phyloP scores from a whole-genome alignment of 2,797 vertebrate species.

The Sebastes cheni region DNA sequence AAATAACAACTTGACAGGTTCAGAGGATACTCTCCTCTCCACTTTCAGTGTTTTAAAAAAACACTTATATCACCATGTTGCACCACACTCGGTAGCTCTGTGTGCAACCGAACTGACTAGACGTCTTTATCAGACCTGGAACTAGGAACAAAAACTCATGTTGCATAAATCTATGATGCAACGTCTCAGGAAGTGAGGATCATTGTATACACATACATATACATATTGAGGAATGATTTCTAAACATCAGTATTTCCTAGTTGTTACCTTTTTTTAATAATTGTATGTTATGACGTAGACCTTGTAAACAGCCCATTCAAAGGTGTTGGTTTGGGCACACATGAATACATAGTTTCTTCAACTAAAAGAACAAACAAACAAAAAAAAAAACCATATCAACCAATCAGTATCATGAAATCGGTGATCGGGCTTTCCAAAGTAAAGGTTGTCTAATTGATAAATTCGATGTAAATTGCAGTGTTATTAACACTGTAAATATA shows the following conservation, averaged over 20 bases:
- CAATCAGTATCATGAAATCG: background rate
- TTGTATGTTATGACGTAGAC: too few relatives aligned
- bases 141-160: conserved; percentile 21
- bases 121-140: conserved; percentile 22
- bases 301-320: background rate
- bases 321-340: background rate
- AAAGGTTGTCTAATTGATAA: background rate
- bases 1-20: background rate
- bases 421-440: background rate
- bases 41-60: background rate
- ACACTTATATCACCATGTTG: conserved; percentile 50
- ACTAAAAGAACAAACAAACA: background rate
- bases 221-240: background rate
- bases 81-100: background rate
- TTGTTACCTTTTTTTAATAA: background rate
- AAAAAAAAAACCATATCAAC: background rate
- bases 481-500: background rate
- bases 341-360: background rate
- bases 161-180: conserved; percentile 21
- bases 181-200: conserved; percentile 6
- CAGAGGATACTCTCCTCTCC: conserved; percentile 1
- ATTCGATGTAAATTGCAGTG: background rate
- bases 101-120: background rate
- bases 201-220: background rate
- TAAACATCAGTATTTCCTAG: background rate